phyloP scores from a whole-genome alignment of 2,113 vertebrate species.

The Cochlearius cochlearius region DNA sequence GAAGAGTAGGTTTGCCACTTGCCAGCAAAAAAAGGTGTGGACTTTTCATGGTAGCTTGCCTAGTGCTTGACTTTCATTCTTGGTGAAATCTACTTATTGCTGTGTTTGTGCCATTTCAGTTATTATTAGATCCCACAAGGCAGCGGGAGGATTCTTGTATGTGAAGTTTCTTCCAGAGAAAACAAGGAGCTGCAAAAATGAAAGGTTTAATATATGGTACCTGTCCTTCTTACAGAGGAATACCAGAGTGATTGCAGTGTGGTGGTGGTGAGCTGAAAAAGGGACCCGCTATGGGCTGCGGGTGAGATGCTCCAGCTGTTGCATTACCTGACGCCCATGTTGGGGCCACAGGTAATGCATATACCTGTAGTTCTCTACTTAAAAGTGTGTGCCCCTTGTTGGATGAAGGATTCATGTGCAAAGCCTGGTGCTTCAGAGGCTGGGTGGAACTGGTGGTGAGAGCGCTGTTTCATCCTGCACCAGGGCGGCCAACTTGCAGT shows the following conservation, averaged over 20 bases:
- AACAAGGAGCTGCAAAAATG: background rate
- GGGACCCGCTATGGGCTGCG: background rate
- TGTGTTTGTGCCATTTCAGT: background rate
- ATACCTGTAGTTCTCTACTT: background rate
- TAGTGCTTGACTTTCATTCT: background rate
- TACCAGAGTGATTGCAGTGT: background rate
- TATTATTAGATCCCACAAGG: background rate
- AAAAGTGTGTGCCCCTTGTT: fast-evolving
- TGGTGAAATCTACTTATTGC: background rate
- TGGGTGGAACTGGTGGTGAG: background rate
- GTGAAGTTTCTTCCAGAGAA: background rate
- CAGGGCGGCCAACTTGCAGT: background rate
- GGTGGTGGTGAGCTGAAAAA: background rate
- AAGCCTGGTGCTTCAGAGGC: background rate
- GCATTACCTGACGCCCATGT: background rate
- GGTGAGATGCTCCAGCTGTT: background rate
- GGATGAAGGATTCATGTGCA: background rate
- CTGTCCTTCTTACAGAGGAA: background rate
- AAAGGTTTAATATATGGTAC: background rate
- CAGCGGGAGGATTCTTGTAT: background rate
- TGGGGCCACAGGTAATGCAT: background rate
- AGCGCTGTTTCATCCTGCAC: background rate
- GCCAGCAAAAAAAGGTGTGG: background rate
- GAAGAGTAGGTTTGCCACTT: background rate
- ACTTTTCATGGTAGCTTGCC: background rate